Evolutionary conservation across 2,888 invertebrate species (phyloP).

Genomic region (Spilosoma lubricipeda): DNA sequence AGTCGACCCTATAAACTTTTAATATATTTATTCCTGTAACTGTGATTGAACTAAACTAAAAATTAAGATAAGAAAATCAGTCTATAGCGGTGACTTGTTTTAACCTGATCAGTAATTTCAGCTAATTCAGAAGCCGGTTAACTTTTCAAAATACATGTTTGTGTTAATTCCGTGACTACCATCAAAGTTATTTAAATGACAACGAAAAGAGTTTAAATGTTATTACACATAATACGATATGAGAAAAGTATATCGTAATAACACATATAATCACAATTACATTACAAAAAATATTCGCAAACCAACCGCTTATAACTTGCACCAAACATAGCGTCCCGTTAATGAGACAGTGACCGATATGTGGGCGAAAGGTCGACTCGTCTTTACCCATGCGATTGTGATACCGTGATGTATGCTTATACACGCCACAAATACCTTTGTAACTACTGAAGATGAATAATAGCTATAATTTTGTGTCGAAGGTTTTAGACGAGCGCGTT

Average conservation of each 20-base stretch:
- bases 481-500: constrained; percentile 32
- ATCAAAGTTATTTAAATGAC: no score
- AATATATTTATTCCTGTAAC: not conserved
- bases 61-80: no score
- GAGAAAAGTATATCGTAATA: not conserved
- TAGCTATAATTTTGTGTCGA: constrained; percentile 5
- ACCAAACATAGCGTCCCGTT: constrained; percentile 68
- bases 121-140: not conserved
- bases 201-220: not conserved
- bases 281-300: not conserved
- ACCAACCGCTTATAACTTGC: constrained; percentile 21
- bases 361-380: constrained; percentile 72
- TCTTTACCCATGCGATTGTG: constrained; percentile 49
- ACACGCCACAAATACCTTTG: constrained; percentile 15
- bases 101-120: not conserved
- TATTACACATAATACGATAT: not conserved
- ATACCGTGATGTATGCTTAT: constrained; percentile 29
- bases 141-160: not conserved
- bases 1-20: no score
- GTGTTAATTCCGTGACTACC: no score
- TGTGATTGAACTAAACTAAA: not conserved
- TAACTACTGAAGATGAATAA: constrained; percentile 9
- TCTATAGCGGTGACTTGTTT: no score
- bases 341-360: constrained; percentile 83
- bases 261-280: not conserved